phyloP scores from a whole-genome alignment of 1,140 invertebrate genomes.

The Acyrthosiphon pisum region DNA sequence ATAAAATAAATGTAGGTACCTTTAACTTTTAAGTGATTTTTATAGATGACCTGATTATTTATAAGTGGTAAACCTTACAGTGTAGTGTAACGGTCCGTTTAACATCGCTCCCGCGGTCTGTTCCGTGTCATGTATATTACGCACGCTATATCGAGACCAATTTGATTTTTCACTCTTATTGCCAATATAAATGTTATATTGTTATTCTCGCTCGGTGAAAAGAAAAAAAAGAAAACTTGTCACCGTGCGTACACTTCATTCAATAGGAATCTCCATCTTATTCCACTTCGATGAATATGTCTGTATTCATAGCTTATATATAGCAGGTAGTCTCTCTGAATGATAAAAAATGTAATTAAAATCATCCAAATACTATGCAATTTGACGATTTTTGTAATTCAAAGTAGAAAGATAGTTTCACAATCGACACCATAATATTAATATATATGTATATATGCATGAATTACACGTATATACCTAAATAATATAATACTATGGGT shows the following conservation, averaged over 20 bases:
- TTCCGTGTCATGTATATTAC: background rate
- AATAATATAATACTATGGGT: background rate
- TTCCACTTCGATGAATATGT: background rate
- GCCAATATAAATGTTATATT: background rate
- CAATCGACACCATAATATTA: background rate
- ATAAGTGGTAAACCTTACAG: background rate
- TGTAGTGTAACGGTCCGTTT: background rate
- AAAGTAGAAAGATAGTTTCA: background rate
- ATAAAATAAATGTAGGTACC: background rate
- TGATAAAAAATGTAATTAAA: background rate
- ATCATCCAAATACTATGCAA: background rate
- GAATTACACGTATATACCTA: background rate
- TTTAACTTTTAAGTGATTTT: conserved; percentile 1
- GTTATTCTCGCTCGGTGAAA: background rate
- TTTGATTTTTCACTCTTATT: background rate
- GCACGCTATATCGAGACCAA: background rate
- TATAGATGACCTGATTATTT: background rate
- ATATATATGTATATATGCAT: no score
- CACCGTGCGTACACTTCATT: background rate
- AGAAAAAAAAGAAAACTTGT: background rate
- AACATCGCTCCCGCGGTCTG: background rate
- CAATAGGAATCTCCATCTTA: background rate
- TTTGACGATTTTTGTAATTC: no score
- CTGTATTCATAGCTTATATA: background rate
- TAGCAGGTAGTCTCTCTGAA: background rate